Conservation (phyloP, 1,140 invertebrate genomes). For the Ceratina australensis region DNA sequence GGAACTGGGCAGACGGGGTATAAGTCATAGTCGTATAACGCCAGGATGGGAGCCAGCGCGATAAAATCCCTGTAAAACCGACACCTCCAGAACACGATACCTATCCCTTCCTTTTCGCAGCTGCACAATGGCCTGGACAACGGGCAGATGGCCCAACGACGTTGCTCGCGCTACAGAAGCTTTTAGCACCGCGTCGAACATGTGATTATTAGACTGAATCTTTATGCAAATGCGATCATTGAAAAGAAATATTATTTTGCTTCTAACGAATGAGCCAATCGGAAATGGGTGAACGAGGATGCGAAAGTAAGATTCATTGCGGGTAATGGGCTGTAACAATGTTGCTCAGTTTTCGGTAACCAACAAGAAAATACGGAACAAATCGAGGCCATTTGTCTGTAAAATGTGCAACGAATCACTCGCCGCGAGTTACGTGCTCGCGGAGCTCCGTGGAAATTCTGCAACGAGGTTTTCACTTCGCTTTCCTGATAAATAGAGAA, state of each 20-base stretch:
- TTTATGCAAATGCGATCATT: no score
- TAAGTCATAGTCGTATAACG: background rate
- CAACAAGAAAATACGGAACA: background rate
- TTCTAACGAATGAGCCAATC: no score
- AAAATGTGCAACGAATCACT: conserved; percentile 15
- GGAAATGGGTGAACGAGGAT: background rate
- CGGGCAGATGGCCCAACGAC: background rate
- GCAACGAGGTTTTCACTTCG: background rate
- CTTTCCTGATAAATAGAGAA: background rate
- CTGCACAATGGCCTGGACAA: background rate
- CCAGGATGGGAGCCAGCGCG: conserved; percentile 13
- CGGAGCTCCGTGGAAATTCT: background rate
- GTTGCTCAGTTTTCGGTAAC: background rate
- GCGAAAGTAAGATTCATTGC: background rate
- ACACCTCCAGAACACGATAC: conserved; percentile 26
- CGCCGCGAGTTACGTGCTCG: background rate
- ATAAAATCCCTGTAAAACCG: conserved; percentile 17
- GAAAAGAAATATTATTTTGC: no score
- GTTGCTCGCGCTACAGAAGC: conserved; percentile 22
- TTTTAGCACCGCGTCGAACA: background rate
- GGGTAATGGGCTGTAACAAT: background rate
- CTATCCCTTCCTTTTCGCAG: conserved; percentile 1
- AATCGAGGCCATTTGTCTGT: conserved; percentile 8
- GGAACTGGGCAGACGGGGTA: background rate
- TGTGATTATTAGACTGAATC: no score